Percentiles rank a stretch among this genome's conserved stretches.
Evolutionary conservation across 92 coral and sea anemone species (phyloP).

Genomic region (Phenganax marumi): DNA sequence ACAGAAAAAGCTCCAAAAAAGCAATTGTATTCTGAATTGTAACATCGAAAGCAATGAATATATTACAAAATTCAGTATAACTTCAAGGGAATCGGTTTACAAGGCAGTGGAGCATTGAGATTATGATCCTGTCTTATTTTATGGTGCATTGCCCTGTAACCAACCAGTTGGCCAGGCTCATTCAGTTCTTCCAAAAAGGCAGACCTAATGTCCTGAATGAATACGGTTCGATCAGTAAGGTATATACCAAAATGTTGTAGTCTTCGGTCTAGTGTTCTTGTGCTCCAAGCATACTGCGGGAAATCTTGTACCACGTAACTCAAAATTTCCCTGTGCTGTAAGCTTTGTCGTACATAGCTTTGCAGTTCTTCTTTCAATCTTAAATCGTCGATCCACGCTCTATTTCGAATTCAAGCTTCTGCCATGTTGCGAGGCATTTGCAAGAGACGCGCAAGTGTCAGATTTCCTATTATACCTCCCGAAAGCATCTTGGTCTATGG

Average conservation of each 20-base stretch:
- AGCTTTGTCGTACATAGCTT: background rate
- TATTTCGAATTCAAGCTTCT: background rate
- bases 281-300: constrained; percentile 10
- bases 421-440: background rate
- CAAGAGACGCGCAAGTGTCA: too few relatives aligned
- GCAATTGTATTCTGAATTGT: background rate
- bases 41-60: too few relatives aligned
- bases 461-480: too few relatives aligned
- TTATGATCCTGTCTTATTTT: constrained; percentile 7
- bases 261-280: constrained; percentile 6
- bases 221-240: background rate
- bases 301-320: background rate
- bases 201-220: background rate
- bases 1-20: background rate
- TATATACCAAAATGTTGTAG: constrained; percentile 3
- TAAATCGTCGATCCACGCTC: background rate
- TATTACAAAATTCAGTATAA: too few relatives aligned
- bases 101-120: constrained; percentile 21
- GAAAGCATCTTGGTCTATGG: too few relatives aligned
- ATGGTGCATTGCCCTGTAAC: constrained; percentile 7
- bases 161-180: constrained; percentile 1
- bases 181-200: background rate
- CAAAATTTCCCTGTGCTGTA: constrained; percentile 3
- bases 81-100: too few relatives aligned
- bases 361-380: background rate